Evolutionary conservation across 2,888 invertebrate species (phyloP).

Genomic region (Epinotia bilunana): DNA sequence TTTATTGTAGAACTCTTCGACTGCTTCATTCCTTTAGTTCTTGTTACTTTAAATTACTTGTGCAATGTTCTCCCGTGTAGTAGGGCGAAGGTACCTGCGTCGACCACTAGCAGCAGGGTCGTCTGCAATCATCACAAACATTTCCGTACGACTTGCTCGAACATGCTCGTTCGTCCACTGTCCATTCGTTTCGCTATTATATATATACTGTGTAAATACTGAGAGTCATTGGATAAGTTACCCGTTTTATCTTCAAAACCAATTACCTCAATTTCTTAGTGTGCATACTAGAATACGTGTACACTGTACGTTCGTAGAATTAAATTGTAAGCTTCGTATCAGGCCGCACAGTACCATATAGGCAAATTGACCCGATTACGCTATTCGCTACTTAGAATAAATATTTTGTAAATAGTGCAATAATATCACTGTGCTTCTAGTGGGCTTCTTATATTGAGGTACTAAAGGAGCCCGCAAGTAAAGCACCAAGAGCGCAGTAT

Average conservation of each 20-base stretch:
- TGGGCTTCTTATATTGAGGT: constrained; percentile 57
- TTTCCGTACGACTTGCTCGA: constrained; percentile 44
- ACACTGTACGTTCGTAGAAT: constrained; percentile 72
- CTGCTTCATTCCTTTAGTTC: constrained; percentile 51
- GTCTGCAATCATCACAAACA: constrained; percentile 57
- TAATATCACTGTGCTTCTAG: constrained; percentile 60
- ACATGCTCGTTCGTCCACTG: constrained; percentile 46
- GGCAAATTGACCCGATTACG: constrained; percentile 60
- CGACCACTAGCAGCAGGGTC: constrained; percentile 54
- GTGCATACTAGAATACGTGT: constrained; percentile 70
- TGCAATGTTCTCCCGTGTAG: constrained; percentile 49
- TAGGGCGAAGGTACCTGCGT: constrained; percentile 69
- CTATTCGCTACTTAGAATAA: constrained; percentile 64
- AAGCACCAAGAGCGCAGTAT: constrained; percentile 71
- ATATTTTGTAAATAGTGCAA: constrained; percentile 71
- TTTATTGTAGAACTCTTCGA: constrained; percentile 58
- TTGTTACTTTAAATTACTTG: constrained; percentile 36
- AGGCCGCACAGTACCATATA: constrained; percentile 64
- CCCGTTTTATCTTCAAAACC: constrained; percentile 81
- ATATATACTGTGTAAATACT: constrained; percentile 74
- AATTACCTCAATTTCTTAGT: constrained; percentile 84
- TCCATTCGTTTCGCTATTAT: constrained; percentile 47
- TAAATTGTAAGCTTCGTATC: constrained; percentile 73
- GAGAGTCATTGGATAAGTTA: constrained; percentile 82
- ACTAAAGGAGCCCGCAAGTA: constrained; percentile 51